Evolutionary conservation across 2,113 vertebrate genomes (phyloP), one percentile per base, ranked within the genome.

Genomic region (Silurus meridionalis): DNA sequence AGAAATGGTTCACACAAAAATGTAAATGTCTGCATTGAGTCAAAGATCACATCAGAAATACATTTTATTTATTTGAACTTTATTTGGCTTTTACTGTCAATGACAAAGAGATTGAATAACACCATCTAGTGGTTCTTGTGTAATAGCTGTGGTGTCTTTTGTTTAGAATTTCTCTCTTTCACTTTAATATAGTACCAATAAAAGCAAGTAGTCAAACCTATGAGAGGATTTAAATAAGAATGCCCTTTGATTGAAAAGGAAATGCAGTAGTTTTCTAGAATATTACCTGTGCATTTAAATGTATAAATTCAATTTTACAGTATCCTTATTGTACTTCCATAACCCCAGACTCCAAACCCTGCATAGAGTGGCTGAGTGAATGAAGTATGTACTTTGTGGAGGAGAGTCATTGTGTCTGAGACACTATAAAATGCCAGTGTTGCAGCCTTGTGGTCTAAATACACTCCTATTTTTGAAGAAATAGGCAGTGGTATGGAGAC

Each of bases 291-390:
- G 21, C 8, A 60, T 23, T 19, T 58, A 52, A 48, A 57, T 37
- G n/a, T 83, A 28, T 14, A 50, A 13, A 77, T 5, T 6, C 8
- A 25, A 15, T 61, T 55, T 60, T 83, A 85, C 25, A 83, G 25
- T 48, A 87, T 82, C 25, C 52, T 83, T 85, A 94, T 50, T 95
- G 28, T 92, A 0, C 89, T 93, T 8, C 94, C 93, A 86, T 91
- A 95, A 52, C 94, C 95, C 94, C 96, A 96, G 82, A 97, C 94
- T 91, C 96, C 96, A 91, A 97, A 96, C 11, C 95, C 93, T 0
- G 94, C 93, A 82, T 96, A 96, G 11, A 97, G 88, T 0, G 93
- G 92, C 89, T 97, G 94, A 2, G 85, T 91, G 84, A 97, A 97
- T 14, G 91, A 93, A 46, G 94, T 94, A 50, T 95, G 92, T 83